A percentile compares a stretch with the other conserved stretches of the same genome.
Evolutionary conservation across 2,797 vertebrate species (phyloP).

Genomic region (Peromyscus melanophrys): DNA sequence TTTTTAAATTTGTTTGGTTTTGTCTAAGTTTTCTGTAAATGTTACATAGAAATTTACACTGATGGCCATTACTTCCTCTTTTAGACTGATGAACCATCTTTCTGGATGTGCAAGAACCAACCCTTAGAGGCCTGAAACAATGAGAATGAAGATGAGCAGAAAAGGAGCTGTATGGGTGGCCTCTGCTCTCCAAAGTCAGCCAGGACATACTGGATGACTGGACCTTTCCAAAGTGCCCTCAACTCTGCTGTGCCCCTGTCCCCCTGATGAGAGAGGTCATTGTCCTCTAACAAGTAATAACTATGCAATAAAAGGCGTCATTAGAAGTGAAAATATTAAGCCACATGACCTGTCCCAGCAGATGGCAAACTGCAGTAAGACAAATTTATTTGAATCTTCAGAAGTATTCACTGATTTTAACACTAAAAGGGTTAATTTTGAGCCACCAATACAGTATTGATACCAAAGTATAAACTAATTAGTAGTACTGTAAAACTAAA

Average conservation of each 20-base stretch:
- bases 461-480: neutral
- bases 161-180: neutral
- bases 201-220: neutral
- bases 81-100: neutral
- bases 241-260: neutral
- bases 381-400: neutral
- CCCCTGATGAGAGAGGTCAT: neutral
- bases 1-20: neutral
- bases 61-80: neutral
- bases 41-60: neutral
- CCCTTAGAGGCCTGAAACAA: neutral
- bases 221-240: neutral
- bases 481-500: neutral
- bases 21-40: neutral
- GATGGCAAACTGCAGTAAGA: neutral
- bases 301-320: neutral
- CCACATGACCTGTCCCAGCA: neutral
- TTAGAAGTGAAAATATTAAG: neutral
- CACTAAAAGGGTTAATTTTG: neutral
- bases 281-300: neutral
- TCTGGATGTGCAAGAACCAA: neutral
- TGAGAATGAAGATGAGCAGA: neutral
- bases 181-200: neutral
- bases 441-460: neutral
- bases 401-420: neutral